Percentiles rank a stretch among this genome's conserved stretches.
phyloP scores from a whole-genome alignment of 2,797 vertebrate genomes.

The Heteromormyrus szaboi region DNA sequence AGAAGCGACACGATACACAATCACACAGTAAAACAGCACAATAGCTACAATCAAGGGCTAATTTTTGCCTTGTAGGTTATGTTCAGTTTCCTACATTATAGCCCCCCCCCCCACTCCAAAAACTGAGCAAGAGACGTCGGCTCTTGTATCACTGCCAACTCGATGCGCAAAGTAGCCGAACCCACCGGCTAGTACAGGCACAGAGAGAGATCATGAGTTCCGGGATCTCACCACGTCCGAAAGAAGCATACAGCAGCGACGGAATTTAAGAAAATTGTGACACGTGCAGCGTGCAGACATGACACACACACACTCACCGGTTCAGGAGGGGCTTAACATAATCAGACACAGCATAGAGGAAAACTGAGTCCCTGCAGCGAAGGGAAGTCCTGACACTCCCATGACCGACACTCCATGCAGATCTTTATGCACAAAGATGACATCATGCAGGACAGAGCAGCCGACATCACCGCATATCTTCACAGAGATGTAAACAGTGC shows the following conservation, averaged over 20 bases:
- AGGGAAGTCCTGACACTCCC: background rate
- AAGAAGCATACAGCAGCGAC: background rate
- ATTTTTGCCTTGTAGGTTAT: background rate
- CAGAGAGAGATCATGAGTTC: background rate
- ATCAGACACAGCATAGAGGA: background rate
- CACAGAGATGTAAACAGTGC: background rate
- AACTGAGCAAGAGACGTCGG: background rate
- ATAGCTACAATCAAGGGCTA: background rate
- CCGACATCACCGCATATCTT: background rate
- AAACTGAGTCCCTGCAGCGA: background rate
- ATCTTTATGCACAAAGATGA: background rate
- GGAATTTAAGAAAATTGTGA: background rate
- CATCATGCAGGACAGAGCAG: background rate
- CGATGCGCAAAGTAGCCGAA: constrained; percentile 4
- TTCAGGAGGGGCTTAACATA: background rate
- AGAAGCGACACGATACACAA: background rate
- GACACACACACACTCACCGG: background rate
- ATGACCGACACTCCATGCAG: background rate
- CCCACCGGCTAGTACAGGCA: background rate
- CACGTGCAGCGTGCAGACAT: background rate
- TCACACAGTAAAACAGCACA: background rate
- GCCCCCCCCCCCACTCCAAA: background rate
- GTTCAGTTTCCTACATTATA: background rate
- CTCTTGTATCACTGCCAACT: constrained; percentile 11
- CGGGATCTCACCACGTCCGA: background rate